These are phyloP conservation scores for Cassiopea andromeda DNA, from an alignment of 30 jellyfish, hydroid and myxozoan species.

Conservation along the genomic window DNA sequence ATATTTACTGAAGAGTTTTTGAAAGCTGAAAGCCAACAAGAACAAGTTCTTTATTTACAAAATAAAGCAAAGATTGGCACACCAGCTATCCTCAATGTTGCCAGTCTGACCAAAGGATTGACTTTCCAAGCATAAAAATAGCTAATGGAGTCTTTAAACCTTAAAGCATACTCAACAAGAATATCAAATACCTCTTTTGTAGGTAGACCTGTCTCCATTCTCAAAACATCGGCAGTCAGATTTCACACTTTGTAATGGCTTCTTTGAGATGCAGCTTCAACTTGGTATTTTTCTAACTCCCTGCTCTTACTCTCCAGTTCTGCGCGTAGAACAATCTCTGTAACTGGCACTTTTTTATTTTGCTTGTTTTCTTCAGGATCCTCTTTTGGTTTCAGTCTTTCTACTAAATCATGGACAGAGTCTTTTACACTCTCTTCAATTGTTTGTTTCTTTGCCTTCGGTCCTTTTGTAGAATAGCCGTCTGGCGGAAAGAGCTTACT, in stretches of 20 bases:
- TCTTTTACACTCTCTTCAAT: neutral
- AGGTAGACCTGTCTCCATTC: conserved; percentile 50
- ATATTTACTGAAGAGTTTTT: neutral
- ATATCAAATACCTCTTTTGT: conserved; percentile 18
- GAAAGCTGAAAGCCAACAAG: neutral
- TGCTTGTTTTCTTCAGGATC: neutral
- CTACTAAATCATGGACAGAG: neutral
- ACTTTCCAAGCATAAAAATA: conserved; percentile 40
- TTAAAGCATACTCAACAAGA: conserved; percentile 1
- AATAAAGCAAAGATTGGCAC: neutral
- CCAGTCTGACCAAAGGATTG: conserved; percentile 13
- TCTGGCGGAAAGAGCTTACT: too few species aligned
- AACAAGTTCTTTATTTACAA: neutral
- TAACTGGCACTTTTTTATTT: neutral
- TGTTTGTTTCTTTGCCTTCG: neutral
- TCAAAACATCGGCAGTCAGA: conserved; percentile 3
- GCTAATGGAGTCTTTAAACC: neutral
- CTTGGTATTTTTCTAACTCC: conserved; percentile 1
- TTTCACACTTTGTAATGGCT: neutral
- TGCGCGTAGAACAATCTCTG: neutral
- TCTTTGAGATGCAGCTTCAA: neutral
- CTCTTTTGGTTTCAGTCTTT: neutral
- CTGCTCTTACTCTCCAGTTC: neutral
- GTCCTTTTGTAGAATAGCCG: too few species aligned
- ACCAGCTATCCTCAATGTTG: neutral